Evolutionary conservation across 2,113 vertebrate genomes (phyloP), one percentile per base, ranked within the genome.

Genomic region (Oryzias curvinotus): DNA sequence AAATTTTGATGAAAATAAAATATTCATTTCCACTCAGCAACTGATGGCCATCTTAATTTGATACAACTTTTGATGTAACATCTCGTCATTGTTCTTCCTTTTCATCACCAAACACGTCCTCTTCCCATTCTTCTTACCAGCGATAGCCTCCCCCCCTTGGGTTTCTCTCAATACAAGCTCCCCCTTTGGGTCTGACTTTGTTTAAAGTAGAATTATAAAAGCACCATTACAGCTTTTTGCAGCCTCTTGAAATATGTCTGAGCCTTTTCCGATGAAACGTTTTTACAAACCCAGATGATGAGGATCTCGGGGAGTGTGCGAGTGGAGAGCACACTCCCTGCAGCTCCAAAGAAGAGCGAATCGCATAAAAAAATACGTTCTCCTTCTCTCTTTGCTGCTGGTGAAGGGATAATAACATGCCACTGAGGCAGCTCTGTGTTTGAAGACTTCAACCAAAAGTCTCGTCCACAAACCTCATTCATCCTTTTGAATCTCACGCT

Each of bases 1-100:
- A 87, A 81, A 90, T 84, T 89, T 85, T 80, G 82, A 90, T 86
- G 69, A 81, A 86, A 88, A 87, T 91, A 47, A 89, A 91, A 90
- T 83, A 88, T 85, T 90, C 45, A 90, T 90, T 83, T 75, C 73
- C 65, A 67, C 74, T 82, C 69, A 69, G 80, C 78, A 71, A 78
- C 58, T 78, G 87, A 90, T 82, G 83, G 80, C 81, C 83, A 71
- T 81, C 77, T 87, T 88, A 78, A 85, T 85, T 76, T 78, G 56
- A 80, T 66, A 57, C 51, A 76, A 81, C 64, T 70, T 78, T 75
- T 61, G 62, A 81, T 85, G 77, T 60, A 53, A 42, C 67, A 56
- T 73, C 60, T 74, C 62, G 51, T 71, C 59, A 62, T 82, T 78
- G 79, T 81, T 72, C 61, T 81, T 72, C 61, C 72, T 74, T 66